phyloP scores from a whole-genome alignment of 1,140 invertebrate genomes.

The Forficula auricularia region DNA sequence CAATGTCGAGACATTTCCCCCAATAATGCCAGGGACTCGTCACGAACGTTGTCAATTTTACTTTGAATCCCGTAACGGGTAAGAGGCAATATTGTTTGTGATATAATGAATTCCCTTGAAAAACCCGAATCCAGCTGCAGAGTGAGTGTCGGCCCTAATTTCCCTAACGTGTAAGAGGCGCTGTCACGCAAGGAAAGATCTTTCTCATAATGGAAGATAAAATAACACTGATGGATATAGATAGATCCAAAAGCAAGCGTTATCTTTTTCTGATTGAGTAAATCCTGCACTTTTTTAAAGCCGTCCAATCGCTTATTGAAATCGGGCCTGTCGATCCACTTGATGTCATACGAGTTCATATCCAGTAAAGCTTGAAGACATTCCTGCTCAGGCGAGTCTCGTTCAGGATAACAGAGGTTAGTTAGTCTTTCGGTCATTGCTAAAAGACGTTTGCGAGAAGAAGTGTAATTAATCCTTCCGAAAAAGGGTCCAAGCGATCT shows the following conservation, averaged over 20 bases:
- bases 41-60: slow-evolving; percentile 43
- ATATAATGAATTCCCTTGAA: slow-evolving; percentile 41
- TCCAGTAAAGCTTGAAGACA: slow-evolving; percentile 36
- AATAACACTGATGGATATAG: slow-evolving; percentile 65
- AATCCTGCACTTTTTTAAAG: slow-evolving; percentile 42
- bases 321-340: slow-evolving; percentile 82
- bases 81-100: slow-evolving; percentile 48
- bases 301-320: slow-evolving; percentile 60
- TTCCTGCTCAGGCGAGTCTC: slow-evolving; percentile 4
- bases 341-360: slow-evolving; percentile 71
- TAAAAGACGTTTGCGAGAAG: slow-evolving; percentile 38
- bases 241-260: slow-evolving; percentile 48
- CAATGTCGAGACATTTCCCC: slow-evolving; percentile 55
- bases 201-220: slow-evolving; percentile 50
- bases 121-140: neutral
- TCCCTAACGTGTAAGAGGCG: slow-evolving; percentile 33
- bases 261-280: slow-evolving; percentile 34
- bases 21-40: slow-evolving; percentile 60
- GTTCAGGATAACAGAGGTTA: slow-evolving; percentile 12
- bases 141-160: no score
- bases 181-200: slow-evolving; percentile 69
- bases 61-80: slow-evolving; percentile 47
- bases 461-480: slow-evolving; percentile 29
- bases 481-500: slow-evolving; percentile 39
- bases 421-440: slow-evolving; percentile 36